A percentile compares a stretch with the other conserved stretches of the same genome.
Conservation (phyloP, 2,888 invertebrate genomes). For the Choristoneura rosaceana region DNA sequence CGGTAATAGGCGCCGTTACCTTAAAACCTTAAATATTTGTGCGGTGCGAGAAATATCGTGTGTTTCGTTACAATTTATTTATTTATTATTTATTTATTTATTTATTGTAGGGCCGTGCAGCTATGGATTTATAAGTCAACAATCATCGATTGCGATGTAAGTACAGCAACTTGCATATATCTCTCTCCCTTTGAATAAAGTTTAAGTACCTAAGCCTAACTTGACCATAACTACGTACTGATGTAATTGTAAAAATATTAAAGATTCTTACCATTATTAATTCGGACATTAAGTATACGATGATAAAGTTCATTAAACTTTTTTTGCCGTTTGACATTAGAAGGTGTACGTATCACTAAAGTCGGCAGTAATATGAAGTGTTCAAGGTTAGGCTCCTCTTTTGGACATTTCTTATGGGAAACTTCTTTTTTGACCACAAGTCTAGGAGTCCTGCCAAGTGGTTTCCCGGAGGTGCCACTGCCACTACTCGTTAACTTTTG, state of each 20-base stretch:
- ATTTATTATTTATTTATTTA: no score
- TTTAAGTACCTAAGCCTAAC: no score
- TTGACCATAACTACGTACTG: no score
- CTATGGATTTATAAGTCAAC: no score
- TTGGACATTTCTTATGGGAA: slow-evolving; percentile 60
- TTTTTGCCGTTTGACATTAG: slow-evolving; percentile 76
- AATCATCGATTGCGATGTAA: no score
- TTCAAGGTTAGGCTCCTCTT: slow-evolving; percentile 71
- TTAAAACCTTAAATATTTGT: no score
- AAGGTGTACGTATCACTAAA: slow-evolving; percentile 75
- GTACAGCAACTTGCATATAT: no score
- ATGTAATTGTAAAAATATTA: background rate
- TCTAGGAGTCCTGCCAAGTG: slow-evolving; percentile 59
- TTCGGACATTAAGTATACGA: slow-evolving; percentile 70
- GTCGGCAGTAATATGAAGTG: slow-evolving; percentile 77
- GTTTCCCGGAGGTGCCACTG: slow-evolving; percentile 57
- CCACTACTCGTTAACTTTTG: slow-evolving; percentile 59
- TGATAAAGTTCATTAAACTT: slow-evolving; percentile 79
- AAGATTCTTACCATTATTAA: slow-evolving; percentile 59
- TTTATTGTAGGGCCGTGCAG: no score
- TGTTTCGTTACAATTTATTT: no score
- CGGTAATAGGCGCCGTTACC: no score
- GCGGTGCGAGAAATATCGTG: no score
- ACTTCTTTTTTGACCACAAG: slow-evolving; percentile 70
- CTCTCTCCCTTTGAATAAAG: no score